Evolutionary conservation across 2,113 vertebrate species (phyloP), one percentile per base, ranked within the genome.

Genomic region (Sprattus sprattus): DNA sequence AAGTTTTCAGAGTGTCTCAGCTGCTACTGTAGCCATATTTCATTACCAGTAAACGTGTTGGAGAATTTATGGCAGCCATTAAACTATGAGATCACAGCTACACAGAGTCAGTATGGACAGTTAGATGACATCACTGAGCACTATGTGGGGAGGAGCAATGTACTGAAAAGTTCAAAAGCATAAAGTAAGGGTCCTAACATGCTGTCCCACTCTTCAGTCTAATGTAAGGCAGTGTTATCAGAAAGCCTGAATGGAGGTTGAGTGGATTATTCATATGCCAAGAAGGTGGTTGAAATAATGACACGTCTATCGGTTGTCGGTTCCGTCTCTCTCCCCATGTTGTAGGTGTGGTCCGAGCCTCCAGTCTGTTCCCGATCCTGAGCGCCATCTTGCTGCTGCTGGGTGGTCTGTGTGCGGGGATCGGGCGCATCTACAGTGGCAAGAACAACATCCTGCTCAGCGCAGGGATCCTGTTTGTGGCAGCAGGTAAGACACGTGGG

Each of bases 341-440:
- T 87, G 50, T 89, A 99, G 98, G 98, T 86, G 96, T 99, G 0
- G 97, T 99, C 44, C 97, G 98, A 1, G 98, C 98, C 88, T 99
- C 98, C 95, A 99, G 98, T 0, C 95, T 99, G 92, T 99, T 99
- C 89, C 98, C 98, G 87, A 97, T 99, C 93, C 96, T 99, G 91
- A 99, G 97, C 91, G 97, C 97, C 90, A 93, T 97, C 90, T 91
- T 99, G 88, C 91, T 99, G 60, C 92, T 99, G 91, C 95, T 99
- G 0, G 98, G 98, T 0, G 98, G 97, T 8, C 93, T 99, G 80
- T 99, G 98, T 91, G 95, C 99, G 0, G 98, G 95, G 6, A 94
- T 96, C 5, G 97, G 97, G 32, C 95, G 97, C 85, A 94, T 98
- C 93, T 97, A 98, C 94, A 98, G 94, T 93, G 96, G 96, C 92